A percentile compares a stretch with the other conserved stretches of the same genome.
phyloP scores from a whole-genome alignment of 2,888 invertebrate genomes.

The Ametastegia equiseti region DNA sequence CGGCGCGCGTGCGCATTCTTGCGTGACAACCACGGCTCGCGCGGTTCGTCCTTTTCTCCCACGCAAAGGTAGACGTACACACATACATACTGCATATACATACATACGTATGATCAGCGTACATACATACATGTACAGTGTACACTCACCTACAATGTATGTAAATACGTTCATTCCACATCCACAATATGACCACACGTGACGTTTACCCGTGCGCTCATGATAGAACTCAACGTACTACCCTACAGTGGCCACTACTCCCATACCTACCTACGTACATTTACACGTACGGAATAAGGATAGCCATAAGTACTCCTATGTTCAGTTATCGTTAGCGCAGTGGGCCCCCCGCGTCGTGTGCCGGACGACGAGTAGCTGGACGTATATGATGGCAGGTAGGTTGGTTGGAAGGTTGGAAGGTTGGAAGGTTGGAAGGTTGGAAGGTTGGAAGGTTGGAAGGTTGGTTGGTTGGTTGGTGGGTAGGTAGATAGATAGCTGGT shows the following conservation, averaged over 20 bases:
- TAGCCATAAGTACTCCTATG: not conserved
- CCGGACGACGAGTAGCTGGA: not conserved
- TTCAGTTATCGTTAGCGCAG: conserved; percentile 2
- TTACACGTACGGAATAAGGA: too few relatives aligned
- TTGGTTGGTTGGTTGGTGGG: too few relatives aligned
- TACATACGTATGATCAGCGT: not conserved
- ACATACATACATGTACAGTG: not conserved
- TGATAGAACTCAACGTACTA: too few relatives aligned
- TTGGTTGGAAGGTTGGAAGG: too few relatives aligned
- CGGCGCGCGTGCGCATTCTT: conserved; percentile 68
- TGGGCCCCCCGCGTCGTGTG: conserved; percentile 14
- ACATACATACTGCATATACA: not conserved
- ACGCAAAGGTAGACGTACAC: not conserved
- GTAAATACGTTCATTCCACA: not conserved
- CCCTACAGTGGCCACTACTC: not conserved
- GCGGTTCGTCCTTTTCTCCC: conserved; percentile 26
- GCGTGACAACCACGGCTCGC: conserved; percentile 57
- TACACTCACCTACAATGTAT: not conserved
- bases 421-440: too few relatives aligned
- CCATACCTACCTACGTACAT: not conserved
- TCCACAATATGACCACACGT: not conserved
- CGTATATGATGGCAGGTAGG: too few relatives aligned
- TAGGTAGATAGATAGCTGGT: too few relatives aligned
- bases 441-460: too few relatives aligned
- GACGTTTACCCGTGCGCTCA: not conserved